Base-by-base conservation (phyloP, 1,140 invertebrate species). In the Drosophila ercepeae region DNA sequence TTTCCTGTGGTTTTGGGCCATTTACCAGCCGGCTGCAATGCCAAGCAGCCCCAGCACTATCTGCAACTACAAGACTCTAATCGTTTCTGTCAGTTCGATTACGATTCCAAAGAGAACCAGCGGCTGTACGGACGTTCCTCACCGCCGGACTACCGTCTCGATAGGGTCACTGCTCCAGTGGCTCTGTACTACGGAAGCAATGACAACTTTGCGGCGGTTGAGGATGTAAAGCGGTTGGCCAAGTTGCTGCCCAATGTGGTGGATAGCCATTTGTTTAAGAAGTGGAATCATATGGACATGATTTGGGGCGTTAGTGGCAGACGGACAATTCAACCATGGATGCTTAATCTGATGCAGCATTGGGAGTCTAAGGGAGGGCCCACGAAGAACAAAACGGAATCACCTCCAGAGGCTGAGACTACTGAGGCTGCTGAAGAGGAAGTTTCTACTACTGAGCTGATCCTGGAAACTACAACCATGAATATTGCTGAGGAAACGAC, bases 171-270 rank as follows among this genome's bases (percentile, higher is more conserved):
- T 0, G 91, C 93, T 0, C 94, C 95, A 0, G 92, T 96, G 1
- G 94, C 93, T 19, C 75, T 97, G 3, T 95, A 95, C 83, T 96
- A 95, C 71, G 94, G 94, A 9, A 93, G 93, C 23, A 95, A 95
- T 67, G 97, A 97, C 82, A 94, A 93, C 67, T 84, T 97, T 0
- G 93, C 93, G 2, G 91, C 93, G 46, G 91, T 93, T 1, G 72
- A 77, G 16, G 94, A 95, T 86, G 92, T 95, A 0, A 91, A 92
- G 54, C 92, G 91, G 51, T 71, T 95, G 32, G 92, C 91, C 3
- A 89, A 91, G n/a, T 89, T 92, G 57, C 90, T 95, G 8, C 90
- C 89, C 21, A 89, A 91, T 60, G 72, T 92, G 0, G 88, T 92
- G 1, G 92, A 91, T 21, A 91, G 91, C 57, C 89, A 91, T 51